Conservation (phyloP, 2,797 vertebrate genomes). For the Anabas testudineus region DNA sequence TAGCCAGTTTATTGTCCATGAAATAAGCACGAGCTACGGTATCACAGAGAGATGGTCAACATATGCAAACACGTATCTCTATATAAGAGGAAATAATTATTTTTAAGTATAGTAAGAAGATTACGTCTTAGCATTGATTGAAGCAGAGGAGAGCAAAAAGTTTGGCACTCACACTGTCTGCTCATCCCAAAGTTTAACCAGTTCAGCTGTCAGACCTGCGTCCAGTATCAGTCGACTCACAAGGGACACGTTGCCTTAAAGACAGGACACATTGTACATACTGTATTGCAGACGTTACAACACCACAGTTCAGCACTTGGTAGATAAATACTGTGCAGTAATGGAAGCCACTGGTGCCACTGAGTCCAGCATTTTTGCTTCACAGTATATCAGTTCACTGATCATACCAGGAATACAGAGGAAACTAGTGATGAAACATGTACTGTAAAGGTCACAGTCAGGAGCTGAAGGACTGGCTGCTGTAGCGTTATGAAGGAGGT, state of each 20-base stretch:
- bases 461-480: conserved; percentile 26
- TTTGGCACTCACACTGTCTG: conserved; percentile 88
- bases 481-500: conserved; percentile 23
- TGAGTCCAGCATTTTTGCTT: conserved; percentile 11
- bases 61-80: conserved; percentile 30
- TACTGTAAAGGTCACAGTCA: conserved; percentile 16
- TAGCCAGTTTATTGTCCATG: conserved; percentile 35
- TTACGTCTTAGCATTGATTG: conserved; percentile 11
- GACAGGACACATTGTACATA: conserved; percentile 41
- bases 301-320: not conserved
- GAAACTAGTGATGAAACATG: not conserved
- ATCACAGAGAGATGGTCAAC: too few relatives aligned
- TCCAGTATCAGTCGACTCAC: conserved; percentile 93
- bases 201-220: conserved; percentile 92
- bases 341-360: conserved; percentile 15
- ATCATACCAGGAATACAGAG: conserved; percentile 4
- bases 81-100: conserved; percentile 5
- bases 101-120: not conserved
- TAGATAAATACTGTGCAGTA: not conserved
- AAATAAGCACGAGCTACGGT: conserved; percentile 30
- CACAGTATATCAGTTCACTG: conserved; percentile 22
- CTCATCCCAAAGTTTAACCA: conserved; percentile 91
- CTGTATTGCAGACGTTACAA: conserved; percentile 33
- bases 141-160: not conserved
- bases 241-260: conserved; percentile 80